phyloP scores from a whole-genome alignment of 2,888 invertebrate species.

The Parasteatoda lunata region DNA sequence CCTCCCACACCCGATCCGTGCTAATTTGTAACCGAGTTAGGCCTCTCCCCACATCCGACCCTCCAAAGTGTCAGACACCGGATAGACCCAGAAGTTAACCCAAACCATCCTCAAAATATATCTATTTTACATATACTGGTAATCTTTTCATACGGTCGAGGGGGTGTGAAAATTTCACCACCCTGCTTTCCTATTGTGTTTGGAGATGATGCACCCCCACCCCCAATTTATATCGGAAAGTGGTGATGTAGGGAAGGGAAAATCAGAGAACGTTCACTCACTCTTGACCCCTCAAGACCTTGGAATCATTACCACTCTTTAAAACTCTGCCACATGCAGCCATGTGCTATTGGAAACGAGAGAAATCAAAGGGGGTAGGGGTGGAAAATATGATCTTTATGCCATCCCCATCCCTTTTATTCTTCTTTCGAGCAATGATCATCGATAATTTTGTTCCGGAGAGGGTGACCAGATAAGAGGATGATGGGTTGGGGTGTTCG shows the following conservation, averaged over 20 bases:
- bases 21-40: conserved; percentile 14
- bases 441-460: conserved; percentile 48
- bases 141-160: conserved; percentile 33
- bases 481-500: not conserved
- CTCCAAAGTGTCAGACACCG: conserved; percentile 36
- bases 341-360: conserved; percentile 9
- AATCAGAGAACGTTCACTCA: conserved; percentile 9
- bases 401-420: not conserved
- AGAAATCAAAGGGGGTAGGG: conserved; percentile 8
- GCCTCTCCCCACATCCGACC: not conserved
- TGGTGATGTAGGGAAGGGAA: conserved; percentile 12
- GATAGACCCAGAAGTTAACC: conserved; percentile 39
- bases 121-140: conserved; percentile 42
- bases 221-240: conserved; percentile 41
- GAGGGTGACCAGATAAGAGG: not conserved
- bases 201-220: conserved; percentile 31
- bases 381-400: conserved; percentile 9
- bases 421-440: conserved; percentile 9
- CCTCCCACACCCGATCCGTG: not conserved
- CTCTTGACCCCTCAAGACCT: conserved; percentile 49
- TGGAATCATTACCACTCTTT: conserved; percentile 50
- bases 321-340: conserved; percentile 60
- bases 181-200: conserved; percentile 47
- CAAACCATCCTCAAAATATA: conserved; percentile 14
- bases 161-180: conserved; percentile 49